Percentiles rank a stretch among this genome's conserved stretches.
Conservation (phyloP, 2,113 vertebrate species). For the Rhabdomys dilectus region DNA sequence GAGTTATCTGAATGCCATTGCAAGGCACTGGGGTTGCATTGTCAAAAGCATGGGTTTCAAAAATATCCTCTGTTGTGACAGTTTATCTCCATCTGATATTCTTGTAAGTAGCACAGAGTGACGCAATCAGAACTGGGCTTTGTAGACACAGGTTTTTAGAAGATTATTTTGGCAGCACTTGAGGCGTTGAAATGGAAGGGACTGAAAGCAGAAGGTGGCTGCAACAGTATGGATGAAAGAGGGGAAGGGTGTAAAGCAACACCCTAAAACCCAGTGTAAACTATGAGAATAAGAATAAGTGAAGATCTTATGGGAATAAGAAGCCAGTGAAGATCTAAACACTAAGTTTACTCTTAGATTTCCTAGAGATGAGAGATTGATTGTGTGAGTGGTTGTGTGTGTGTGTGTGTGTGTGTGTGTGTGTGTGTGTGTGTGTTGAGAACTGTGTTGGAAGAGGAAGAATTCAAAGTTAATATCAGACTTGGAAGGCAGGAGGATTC, state of each 20-base stretch:
- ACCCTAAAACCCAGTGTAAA: not conserved
- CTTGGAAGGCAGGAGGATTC: not conserved
- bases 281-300: no score
- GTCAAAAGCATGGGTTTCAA: conserved; percentile 54
- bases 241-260: not conserved
- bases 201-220: not conserved
- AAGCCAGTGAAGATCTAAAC: conserved; percentile 41
- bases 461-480: conserved; percentile 53
- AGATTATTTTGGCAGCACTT: conserved; percentile 53
- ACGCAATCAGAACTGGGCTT: conserved; percentile 48
- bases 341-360: conserved; percentile 41
- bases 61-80: conserved; percentile 58
- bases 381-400: not conserved
- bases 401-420: not conserved
- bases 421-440: not conserved
- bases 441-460: not conserved
- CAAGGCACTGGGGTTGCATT: conserved; percentile 42
- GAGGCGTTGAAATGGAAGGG: conserved; percentile 3
- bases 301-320: not conserved
- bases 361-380: not conserved
- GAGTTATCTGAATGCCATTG: conserved; percentile 35
- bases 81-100: conserved; percentile 63
- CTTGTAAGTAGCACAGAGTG: conserved; percentile 39
- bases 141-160: conserved; percentile 49
- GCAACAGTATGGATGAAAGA: not conserved